Base-by-base conservation (phyloP, 2,113 vertebrate genomes). In the Lampris incognitus region DNA sequence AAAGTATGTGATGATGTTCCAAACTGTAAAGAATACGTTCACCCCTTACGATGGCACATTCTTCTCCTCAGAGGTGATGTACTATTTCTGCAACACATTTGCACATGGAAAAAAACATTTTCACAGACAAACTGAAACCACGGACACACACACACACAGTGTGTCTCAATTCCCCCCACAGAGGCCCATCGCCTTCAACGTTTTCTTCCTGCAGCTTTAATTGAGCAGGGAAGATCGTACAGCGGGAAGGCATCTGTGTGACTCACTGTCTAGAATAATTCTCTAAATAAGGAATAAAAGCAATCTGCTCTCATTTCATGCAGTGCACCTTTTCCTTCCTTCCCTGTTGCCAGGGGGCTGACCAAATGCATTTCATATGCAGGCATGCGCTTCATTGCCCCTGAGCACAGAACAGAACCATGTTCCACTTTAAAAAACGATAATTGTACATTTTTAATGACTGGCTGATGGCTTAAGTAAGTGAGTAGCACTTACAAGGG, bases 301-400 rank as follows among this genome's bases (percentile, higher is more conserved):
- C 90, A 89, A 88, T 91, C 89, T 90, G 93, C 91, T 93, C 88
- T 87, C 9, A 1, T 60, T 93, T 92, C 78, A 85, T 51, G 85
- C 89, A 79, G 73, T 88, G 83, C 78, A 77, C 92, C 93, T 94
- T 91, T 78, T 79, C 81, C 88, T 73, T 74, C 0, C 10, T 75
- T 88, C 82, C 88, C 82, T 84, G 92, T 94, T 95, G 94, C 92
- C 92, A 91, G 88, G 93, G 94, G 92, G 93, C 92, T 93, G 94
- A 93, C 94, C 94, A 85, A 94, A 93, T 92, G 91, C 93, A 95
- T 89, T 79, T 95, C 91, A 90, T 91, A 94, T 71, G 94, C 94
- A 93, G 91, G 92, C 87, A 56, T 93, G 89, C 87, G 86, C 94
- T 89, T 88, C 87, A 88, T 83, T 94, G 94, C 91, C 89, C 70